Percentiles rank a stretch among this genome's conserved stretches.
Conservation (phyloP, 2,888 invertebrate species). For the Ormyrus pomaceus region DNA sequence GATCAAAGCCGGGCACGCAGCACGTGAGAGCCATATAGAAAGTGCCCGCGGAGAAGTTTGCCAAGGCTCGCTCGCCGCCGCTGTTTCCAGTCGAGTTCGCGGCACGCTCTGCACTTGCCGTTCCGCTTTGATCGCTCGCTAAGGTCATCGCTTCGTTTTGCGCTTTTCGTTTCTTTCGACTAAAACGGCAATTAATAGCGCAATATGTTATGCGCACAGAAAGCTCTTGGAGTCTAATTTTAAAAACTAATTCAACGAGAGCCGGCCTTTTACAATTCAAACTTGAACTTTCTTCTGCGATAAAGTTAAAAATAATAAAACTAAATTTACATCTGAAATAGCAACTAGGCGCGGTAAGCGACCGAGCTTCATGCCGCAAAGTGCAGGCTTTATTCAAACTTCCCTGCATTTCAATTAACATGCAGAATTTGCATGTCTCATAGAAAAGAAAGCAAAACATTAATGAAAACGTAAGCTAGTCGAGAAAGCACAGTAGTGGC, state of each 20-base stretch:
- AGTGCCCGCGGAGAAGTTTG: slow-evolving; percentile 15
- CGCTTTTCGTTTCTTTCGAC: too few relatives aligned
- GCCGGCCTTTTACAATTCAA: too few relatives aligned
- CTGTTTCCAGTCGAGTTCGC: slow-evolving; percentile 32
- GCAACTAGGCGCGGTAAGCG: too few relatives aligned
- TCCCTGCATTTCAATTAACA: neutral
- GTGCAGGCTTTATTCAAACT: neutral
- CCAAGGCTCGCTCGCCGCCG: slow-evolving; percentile 13
- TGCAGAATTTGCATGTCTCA: too few relatives aligned
- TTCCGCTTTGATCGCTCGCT: slow-evolving; percentile 10
- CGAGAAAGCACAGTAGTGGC: neutral
- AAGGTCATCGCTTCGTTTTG: slow-evolving; percentile 22
- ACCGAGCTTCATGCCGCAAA: too few relatives aligned
- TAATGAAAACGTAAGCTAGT: neutral
- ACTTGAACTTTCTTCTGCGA: too few relatives aligned
- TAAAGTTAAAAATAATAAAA: too few relatives aligned
- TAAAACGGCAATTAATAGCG: too few relatives aligned
- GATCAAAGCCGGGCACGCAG: slow-evolving; percentile 32
- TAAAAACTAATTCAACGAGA: too few relatives aligned
- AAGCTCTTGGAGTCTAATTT: too few relatives aligned
- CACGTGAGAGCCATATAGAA: slow-evolving; percentile 33
- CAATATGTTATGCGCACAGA: too few relatives aligned
- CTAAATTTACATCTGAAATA: too few relatives aligned
- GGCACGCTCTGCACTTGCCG: slow-evolving; percentile 2
- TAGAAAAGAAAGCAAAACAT: neutral